Evolutionary conservation across 23 tunicate species (phyloP), one percentile per base, ranked within the genome.

Genomic region (Ascidia mentula): DNA sequence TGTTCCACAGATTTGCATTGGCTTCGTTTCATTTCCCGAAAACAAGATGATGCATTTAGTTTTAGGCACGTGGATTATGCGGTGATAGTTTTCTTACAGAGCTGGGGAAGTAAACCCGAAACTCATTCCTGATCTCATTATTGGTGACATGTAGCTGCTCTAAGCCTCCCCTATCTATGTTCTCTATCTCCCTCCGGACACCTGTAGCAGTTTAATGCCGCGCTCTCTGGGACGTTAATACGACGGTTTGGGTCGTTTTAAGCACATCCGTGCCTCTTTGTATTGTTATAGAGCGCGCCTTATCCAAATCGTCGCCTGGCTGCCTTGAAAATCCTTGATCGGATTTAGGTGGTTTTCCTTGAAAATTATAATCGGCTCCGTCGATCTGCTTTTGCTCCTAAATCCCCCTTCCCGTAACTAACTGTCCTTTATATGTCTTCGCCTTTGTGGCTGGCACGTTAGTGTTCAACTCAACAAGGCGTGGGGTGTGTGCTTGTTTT

Each of bases 341-440:
- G 65, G 65, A 53, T 53, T 53, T 53, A 53, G 65, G 65, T 53
- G 65, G 65, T 53, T 53, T 53, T 53, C 65, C 65, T 53, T 53
- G 65, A 53, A 53, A 53, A 53, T 53, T 53, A 53, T 53, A 53
- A 53, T 53, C 65, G 65, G 65, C 65, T 53, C 65, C 65, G 65
- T 53, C 65, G 65, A 53, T 53, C 65, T 53, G 65, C 65, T 53
- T 53, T 53, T 53, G 65, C 65, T 53, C 65, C 65, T 53, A 53
- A 53, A 53, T 53, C 65, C 65, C n/a, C 65, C 65, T 53, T 53
- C 65, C 65, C 65, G 65, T 53, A 53, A 53, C 65, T 53, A 53
- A 53, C 65, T 53, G 65, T 53, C 65, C 65, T 53, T 53, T 53
- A 53, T 53, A 53, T 53, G 65, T 53, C 65, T 28, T 53, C 65